phyloP scores from a whole-genome alignment of 2,888 invertebrate species.

The Polia nebulosa region DNA sequence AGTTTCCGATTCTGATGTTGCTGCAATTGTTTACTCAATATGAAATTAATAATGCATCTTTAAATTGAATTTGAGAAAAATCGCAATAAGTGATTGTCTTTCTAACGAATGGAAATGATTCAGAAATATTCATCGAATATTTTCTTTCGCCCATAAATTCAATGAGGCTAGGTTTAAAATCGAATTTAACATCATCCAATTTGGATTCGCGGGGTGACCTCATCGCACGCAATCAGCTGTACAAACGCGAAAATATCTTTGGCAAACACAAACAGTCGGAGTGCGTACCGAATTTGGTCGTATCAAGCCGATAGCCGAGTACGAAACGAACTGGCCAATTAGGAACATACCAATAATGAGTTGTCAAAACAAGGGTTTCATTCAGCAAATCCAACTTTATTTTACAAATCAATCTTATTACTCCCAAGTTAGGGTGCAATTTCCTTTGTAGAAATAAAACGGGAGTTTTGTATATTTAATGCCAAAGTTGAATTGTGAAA shows the following conservation, averaged over 20 bases:
- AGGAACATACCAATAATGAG: conserved; percentile 87
- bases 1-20: not conserved
- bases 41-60: not conserved
- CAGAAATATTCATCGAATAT: conserved; percentile 20
- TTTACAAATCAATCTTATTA: conserved; percentile 65
- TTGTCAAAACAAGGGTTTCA: conserved; percentile 88
- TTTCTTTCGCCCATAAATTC: conserved; percentile 35
- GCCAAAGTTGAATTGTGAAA: conserved; percentile 89
- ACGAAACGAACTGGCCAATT: conserved; percentile 84
- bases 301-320: conserved; percentile 69
- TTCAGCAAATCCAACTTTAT: conserved; percentile 63
- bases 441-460: conserved; percentile 57
- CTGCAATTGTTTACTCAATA: too few relatives aligned
- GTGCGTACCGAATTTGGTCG: conserved; percentile 78
- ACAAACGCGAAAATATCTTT: conserved; percentile 87
- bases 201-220: conserved; percentile 79
- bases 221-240: conserved; percentile 85
- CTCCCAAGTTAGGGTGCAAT: conserved; percentile 66
- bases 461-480: conserved; percentile 78
- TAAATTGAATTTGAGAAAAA: not conserved
- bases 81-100: not conserved
- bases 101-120: conserved; percentile 13
- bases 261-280: conserved; percentile 82
- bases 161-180: conserved; percentile 55
- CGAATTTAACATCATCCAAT: conserved; percentile 67